A percentile compares a stretch with the other conserved stretches of the same genome.
Conservation (phyloP, 2,888 invertebrate genomes). For the Chironomus tentans region DNA sequence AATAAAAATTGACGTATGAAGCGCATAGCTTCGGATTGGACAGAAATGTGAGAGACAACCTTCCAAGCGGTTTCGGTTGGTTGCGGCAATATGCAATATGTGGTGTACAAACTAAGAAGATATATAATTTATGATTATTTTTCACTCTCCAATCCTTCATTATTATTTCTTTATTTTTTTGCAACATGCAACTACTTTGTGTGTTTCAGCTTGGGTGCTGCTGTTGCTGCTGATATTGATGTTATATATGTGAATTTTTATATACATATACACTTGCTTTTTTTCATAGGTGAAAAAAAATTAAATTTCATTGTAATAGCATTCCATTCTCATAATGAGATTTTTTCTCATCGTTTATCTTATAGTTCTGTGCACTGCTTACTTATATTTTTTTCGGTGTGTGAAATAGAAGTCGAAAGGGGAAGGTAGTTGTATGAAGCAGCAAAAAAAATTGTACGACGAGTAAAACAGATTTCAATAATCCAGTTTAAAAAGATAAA, state of each 20-base stretch:
- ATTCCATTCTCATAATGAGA: slow-evolving; percentile 20
- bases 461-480: slow-evolving; percentile 12
- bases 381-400: too few species aligned
- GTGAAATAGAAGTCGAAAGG: too few species aligned
- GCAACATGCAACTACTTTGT: slow-evolving; percentile 17
- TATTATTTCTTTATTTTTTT: background rate
- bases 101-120: background rate
- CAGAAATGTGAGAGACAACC: background rate
- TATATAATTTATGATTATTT: slow-evolving; percentile 25
- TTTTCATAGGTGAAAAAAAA: background rate
- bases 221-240: background rate
- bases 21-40: slow-evolving; percentile 20
- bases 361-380: background rate
- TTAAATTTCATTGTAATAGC: slow-evolving; percentile 19
- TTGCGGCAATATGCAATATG: slow-evolving; percentile 1
- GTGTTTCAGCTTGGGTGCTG: background rate
- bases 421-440: too few species aligned
- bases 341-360: slow-evolving; percentile 22
- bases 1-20: background rate
- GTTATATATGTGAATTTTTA: too few species aligned
- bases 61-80: slow-evolving; percentile 12
- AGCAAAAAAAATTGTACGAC: background rate
- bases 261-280: too few species aligned
- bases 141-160: slow-evolving; percentile 17
- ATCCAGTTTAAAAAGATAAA: slow-evolving; percentile 15